A percentile compares a stretch with the other conserved stretches of the same genome.
phyloP scores from a whole-genome alignment of 2,113 vertebrate genomes.

The Uropsilus gracilis region DNA sequence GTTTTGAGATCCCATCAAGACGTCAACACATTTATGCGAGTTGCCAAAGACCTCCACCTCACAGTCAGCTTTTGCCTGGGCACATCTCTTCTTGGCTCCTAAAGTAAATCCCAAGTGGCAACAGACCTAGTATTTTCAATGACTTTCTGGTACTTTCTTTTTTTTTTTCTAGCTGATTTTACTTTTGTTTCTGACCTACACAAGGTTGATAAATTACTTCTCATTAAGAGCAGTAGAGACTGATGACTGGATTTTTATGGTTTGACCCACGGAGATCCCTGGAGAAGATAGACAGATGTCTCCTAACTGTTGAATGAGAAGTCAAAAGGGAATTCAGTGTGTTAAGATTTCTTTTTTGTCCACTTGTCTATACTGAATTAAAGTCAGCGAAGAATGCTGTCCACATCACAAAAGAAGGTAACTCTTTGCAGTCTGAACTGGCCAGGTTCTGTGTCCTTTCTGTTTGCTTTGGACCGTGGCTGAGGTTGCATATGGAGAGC shows the following conservation, averaged over 20 bases:
- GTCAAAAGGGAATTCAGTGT: not conserved
- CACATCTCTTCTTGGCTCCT: not conserved
- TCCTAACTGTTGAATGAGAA: not conserved
- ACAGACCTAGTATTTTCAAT: not conserved
- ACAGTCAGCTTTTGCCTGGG: not conserved
- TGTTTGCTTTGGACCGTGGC: not conserved
- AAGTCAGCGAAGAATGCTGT: not conserved
- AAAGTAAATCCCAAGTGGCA: not conserved
- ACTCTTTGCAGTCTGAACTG: not conserved
- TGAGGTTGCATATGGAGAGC: not conserved
- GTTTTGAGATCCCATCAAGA: not conserved
- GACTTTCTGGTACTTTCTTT: not conserved
- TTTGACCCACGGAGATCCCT: not conserved
- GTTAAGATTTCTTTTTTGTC: not conserved
- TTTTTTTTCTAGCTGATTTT: not conserved
- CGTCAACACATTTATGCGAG: not conserved
- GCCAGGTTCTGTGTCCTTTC: not conserved
- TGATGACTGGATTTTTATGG: not conserved
- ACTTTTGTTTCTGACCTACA: not conserved
- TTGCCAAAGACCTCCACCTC: not conserved
- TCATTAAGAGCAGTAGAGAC: not conserved
- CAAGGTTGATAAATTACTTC: not conserved
- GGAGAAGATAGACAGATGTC: not conserved
- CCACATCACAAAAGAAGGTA: not conserved
- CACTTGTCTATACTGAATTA: not conserved